phyloP scores from a whole-genome alignment of 2,113 vertebrate genomes.

The Coturnix japonica region DNA sequence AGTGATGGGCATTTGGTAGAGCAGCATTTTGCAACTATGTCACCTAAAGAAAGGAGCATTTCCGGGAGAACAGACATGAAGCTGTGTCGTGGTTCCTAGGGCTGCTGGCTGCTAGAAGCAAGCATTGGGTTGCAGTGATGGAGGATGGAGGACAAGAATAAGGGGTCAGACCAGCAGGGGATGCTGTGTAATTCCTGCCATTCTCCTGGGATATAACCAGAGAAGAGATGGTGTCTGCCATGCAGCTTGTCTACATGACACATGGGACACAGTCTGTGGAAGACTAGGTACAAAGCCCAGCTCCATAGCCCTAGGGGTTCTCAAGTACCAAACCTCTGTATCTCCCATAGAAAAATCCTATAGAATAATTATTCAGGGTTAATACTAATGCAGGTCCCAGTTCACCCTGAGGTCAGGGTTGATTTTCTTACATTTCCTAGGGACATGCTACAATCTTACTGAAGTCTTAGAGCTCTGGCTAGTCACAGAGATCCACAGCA shows the following conservation, averaged over 20 bases:
- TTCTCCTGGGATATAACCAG: neutral
- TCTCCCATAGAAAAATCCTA: neutral
- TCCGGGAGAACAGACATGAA: neutral
- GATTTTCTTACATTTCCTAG: neutral
- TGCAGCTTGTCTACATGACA: neutral
- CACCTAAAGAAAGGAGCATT: neutral
- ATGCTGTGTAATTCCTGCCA: neutral
- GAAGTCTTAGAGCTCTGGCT: neutral
- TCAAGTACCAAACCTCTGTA: neutral
- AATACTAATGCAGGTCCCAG: neutral
- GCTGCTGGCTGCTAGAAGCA: neutral
- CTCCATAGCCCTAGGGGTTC: neutral
- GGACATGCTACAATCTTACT: neutral
- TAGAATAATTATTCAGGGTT: neutral
- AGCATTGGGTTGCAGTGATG: neutral
- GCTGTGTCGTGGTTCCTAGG: neutral
- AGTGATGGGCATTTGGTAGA: accelerated
- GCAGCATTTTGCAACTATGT: neutral
- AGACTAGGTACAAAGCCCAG: neutral
- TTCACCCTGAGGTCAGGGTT: neutral
- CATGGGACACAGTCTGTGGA: neutral
- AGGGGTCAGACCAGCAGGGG: neutral
- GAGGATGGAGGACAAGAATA: neutral
- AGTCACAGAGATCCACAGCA: neutral
- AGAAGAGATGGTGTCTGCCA: neutral